A percentile compares a stretch with the other conserved stretches of the same genome.
Conservation (phyloP, 1,140 invertebrate genomes). For the Akabosia matsudoensis region DNA sequence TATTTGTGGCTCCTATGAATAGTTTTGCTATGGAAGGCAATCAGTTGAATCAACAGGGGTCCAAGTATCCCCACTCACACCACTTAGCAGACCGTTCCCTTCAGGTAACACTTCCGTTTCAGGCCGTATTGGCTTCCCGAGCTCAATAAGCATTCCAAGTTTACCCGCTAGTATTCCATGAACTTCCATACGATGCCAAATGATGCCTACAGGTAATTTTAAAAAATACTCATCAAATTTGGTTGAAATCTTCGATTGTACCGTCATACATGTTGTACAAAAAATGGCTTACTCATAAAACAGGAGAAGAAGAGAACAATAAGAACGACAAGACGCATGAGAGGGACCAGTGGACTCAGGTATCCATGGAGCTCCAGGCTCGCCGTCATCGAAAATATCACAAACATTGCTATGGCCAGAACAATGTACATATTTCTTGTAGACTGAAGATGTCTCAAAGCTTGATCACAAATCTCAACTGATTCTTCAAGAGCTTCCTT, state of each 20-base stretch:
- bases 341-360: conserved; percentile 49
- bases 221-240: not conserved
- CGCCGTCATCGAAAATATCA: conserved; percentile 23
- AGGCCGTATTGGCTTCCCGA: not conserved
- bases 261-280: not conserved
- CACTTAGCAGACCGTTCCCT: not conserved
- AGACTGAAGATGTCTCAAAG: conserved; percentile 32
- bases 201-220: conserved; percentile 47
- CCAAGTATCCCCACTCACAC: not conserved
- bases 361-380: conserved; percentile 27
- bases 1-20: too few relatives aligned
- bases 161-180: conserved; percentile 71
- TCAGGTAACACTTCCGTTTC: not conserved
- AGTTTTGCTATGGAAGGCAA: not conserved
- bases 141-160: conserved; percentile 59
- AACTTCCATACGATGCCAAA: conserved; percentile 74
- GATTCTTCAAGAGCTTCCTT: conserved; percentile 40
- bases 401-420: conserved; percentile 15
- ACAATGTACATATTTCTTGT: conserved; percentile 35
- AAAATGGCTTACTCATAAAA: conserved; percentile 61
- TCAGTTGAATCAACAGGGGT: not conserved
- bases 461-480: conserved; percentile 40
- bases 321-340: conserved; percentile 61
- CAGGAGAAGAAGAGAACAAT: conserved; percentile 65
- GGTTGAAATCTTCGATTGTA: not conserved